Evolutionary conservation across 1,140 invertebrate species (phyloP), one percentile per base, ranked within the genome.

Genomic region (Oryzaephilus surinamensis): DNA sequence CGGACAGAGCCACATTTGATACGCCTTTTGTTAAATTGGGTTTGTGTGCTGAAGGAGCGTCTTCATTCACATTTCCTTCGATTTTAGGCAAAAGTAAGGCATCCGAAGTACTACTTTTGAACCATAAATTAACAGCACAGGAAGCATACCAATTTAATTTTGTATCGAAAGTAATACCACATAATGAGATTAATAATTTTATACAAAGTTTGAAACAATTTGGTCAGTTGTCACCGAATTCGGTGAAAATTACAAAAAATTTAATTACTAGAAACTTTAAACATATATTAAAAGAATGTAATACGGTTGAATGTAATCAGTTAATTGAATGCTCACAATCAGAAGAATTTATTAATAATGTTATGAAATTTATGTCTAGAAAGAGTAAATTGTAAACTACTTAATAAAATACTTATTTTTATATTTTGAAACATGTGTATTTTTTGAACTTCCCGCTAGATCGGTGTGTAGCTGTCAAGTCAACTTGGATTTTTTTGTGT

Each of bases 11-110:
- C 10, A 84, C 77, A 47, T 93, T 97, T 60, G 69, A 77, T 38
- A 86, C 88, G 37, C 91, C 92, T 31, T 95, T 97, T 61, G 70
- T 79, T 18, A 65, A 70, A 43, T 61, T 94, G 17, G 87, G 86
- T 13, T 65, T 94, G 34, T 73, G 78, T 38, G 75, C 85, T 8
- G 91, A 97, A 71, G 89, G 79, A 10, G 79, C 86, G 55, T 89
- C 90, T 5, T 78, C 82, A 7, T 82, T 79, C 48, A 80, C 75
- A 19, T 94, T 94, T 58, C 86, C 91, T 0, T 69, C 64, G 52
- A 62, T 94, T 18, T 73, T 97, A 65, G 93, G 93, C 15, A 62
- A 64, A 10, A 72, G 74, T 26, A 85, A 80, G 66, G 88, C 90
- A 14, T 71, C 67, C 38, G 84, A 93, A 62, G 64, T 94, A 62